Percentiles rank a stretch among this genome's conserved stretches.
Conservation (phyloP, 2,888 invertebrate genomes). For the Dryadula phaetusa region DNA sequence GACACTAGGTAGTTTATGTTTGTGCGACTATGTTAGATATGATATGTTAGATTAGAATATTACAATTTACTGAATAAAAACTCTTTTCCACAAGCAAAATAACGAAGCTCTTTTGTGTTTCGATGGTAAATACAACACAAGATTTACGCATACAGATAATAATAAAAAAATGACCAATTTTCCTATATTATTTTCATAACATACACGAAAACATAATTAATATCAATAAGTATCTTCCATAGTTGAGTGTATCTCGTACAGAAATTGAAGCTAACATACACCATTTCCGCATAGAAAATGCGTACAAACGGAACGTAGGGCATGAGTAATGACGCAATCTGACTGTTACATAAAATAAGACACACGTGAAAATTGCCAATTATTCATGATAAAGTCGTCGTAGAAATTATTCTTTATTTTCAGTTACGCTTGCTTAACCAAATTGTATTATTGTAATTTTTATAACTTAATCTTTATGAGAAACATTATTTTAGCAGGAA, state of each 20-base stretch:
- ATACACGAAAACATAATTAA: neutral
- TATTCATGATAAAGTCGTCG: slow-evolving; percentile 74
- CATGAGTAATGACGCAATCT: slow-evolving; percentile 80
- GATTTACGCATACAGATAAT: no score
- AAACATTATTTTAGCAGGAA: neutral
- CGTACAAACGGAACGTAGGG: slow-evolving; percentile 72
- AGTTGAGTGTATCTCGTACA: slow-evolving; percentile 14
- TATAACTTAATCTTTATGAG: slow-evolving; percentile 13
- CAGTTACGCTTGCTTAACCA: slow-evolving; percentile 41
- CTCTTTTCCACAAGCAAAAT: no score
- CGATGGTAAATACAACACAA: no score
- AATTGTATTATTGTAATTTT: slow-evolving; percentile 30
- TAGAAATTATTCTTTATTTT: slow-evolving; percentile 58
- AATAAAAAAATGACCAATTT: neutral
- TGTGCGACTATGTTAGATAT: no score
- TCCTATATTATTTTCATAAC: neutral
- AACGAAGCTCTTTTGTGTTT: no score
- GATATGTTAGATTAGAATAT: no score
- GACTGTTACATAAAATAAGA: slow-evolving; percentile 73
- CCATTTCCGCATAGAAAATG: slow-evolving; percentile 70
- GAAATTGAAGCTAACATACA: slow-evolving; percentile 49
- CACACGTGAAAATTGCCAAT: slow-evolving; percentile 82
- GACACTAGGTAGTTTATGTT: no score
- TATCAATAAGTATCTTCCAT: slow-evolving; percentile 10
- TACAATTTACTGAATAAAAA: no score